Evolutionary conservation across 2,113 vertebrate species (phyloP).

Genomic region (Muntiacus muntjak): DNA sequence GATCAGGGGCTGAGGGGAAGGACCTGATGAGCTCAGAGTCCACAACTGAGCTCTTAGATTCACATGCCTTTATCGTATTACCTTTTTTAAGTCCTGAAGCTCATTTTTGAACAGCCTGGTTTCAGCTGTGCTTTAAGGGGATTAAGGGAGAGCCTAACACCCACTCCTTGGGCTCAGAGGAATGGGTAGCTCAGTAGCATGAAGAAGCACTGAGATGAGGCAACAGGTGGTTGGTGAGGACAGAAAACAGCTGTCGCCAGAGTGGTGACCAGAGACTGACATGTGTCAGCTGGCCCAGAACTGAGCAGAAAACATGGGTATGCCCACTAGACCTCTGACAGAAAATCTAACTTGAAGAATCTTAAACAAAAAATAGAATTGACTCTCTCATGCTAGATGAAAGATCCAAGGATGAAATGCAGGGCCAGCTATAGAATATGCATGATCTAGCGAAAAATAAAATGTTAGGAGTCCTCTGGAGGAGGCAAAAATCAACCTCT

Average conservation of each 20-base stretch:
- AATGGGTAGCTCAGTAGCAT: neutral
- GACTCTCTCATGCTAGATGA: neutral
- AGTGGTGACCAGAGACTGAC: neutral
- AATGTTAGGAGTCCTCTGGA: fast-evolving
- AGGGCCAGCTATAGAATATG: neutral
- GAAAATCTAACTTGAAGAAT: neutral
- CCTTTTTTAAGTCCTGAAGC: neutral
- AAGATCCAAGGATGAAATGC: neutral
- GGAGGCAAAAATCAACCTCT: neutral
- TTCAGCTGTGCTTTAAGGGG: neutral
- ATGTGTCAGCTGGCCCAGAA: neutral
- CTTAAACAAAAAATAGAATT: neutral
- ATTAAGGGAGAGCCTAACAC: neutral
- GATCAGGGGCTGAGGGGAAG: neutral
- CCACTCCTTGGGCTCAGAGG: neutral
- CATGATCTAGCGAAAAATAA: neutral
- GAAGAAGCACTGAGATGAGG: neutral
- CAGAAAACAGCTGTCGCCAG: neutral
- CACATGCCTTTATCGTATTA: neutral
- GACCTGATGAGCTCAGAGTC: neutral
- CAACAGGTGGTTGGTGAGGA: neutral
- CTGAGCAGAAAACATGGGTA: neutral
- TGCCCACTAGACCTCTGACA: neutral
- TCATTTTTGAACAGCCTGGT: neutral
- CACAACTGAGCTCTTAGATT: neutral